Percentiles rank a stretch among this genome's conserved stretches.
phyloP scores from a whole-genome alignment of 2,797 vertebrate species.

The Pseudochromis fuscus region DNA sequence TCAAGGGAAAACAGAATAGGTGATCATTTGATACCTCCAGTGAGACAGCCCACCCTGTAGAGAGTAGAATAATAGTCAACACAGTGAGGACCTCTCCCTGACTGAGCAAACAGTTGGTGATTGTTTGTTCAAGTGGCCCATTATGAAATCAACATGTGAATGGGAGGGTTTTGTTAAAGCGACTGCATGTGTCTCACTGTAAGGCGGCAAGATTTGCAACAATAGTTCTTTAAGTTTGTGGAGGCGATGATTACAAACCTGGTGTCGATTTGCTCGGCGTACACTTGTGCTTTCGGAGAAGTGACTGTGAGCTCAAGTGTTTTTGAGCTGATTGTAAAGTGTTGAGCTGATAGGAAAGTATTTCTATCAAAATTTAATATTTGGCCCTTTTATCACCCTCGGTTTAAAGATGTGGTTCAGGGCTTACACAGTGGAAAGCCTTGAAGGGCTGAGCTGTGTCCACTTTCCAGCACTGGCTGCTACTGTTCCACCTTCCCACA shows the following conservation, averaged over 20 bases:
- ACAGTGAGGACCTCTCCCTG: slow-evolving; percentile 62
- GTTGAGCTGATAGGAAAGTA: slow-evolving; percentile 16
- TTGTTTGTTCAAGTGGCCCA: slow-evolving; percentile 72
- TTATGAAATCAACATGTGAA: slow-evolving; percentile 67
- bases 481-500: slow-evolving; percentile 66
- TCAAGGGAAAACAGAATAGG: slow-evolving; percentile 73
- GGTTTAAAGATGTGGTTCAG: slow-evolving; percentile 58
- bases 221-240: not conserved
- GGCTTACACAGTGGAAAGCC: slow-evolving; percentile 57
- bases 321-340: slow-evolving; percentile 50
- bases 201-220: slow-evolving; percentile 3
- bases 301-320: not conserved
- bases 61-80: slow-evolving; percentile 72
- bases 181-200: slow-evolving; percentile 21
- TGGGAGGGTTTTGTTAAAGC: slow-evolving; percentile 54
- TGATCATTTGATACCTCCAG: slow-evolving; percentile 78
- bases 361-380: slow-evolving; percentile 43
- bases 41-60: slow-evolving; percentile 74
- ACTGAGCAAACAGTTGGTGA: slow-evolving; percentile 73
- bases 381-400: slow-evolving; percentile 51
- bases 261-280: no score
- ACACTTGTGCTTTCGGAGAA: no score
- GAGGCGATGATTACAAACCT: no score
- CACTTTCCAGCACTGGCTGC: slow-evolving; percentile 62
- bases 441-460: slow-evolving; percentile 66